phyloP scores from a whole-genome alignment of 2,888 invertebrate species.

The Heliconius hortense region DNA sequence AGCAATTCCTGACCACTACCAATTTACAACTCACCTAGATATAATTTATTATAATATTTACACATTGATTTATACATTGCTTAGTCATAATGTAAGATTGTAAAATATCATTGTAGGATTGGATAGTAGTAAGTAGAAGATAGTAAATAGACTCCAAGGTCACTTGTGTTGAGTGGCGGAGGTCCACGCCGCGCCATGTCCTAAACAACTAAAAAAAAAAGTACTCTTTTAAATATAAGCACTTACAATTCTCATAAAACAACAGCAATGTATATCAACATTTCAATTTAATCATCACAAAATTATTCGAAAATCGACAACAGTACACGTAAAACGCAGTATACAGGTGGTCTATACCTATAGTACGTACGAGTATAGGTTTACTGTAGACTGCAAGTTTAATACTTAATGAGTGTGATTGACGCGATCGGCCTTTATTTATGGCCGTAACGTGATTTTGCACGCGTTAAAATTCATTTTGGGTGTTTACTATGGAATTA shows the following conservation, averaged over 20 bases:
- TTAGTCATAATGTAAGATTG: background rate
- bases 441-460: slow-evolving; percentile 43
- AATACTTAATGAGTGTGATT: slow-evolving; percentile 59
- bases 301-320: slow-evolving; percentile 21
- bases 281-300: slow-evolving; percentile 3
- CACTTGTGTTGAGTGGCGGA: no score
- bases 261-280: slow-evolving; percentile 24
- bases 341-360: slow-evolving; percentile 41
- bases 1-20: slow-evolving; percentile 57
- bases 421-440: slow-evolving; percentile 46
- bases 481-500: slow-evolving; percentile 26
- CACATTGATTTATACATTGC: slow-evolving; percentile 31
- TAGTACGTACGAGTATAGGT: slow-evolving; percentile 40
- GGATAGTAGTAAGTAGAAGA: no score
- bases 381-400: slow-evolving; percentile 52
- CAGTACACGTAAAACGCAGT: slow-evolving; percentile 33
- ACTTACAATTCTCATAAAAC: background rate
- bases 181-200: background rate
- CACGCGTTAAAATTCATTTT: slow-evolving; percentile 38
- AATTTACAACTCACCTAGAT: slow-evolving; percentile 3
- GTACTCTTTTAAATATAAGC: background rate
- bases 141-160: no score
- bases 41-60: background rate
- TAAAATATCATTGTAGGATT: no score
- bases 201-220: background rate